These are phyloP conservation scores for Platysternon megacephalum DNA, from an alignment of 2,113 vertebrate species.

Conservation along the genomic window DNA sequence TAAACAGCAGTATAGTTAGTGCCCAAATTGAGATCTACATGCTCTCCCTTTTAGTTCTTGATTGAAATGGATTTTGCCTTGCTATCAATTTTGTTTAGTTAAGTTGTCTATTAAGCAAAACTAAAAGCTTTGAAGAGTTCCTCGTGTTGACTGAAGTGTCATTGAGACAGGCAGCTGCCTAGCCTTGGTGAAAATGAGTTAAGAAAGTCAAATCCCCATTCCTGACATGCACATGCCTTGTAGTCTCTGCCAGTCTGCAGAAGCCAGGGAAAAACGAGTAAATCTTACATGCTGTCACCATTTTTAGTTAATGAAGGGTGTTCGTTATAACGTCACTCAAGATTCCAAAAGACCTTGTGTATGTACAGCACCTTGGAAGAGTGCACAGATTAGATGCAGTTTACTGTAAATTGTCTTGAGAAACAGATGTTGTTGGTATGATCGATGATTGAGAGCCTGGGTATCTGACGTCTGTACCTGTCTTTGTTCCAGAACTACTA, in stretches of 20 bases:
- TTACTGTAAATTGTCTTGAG: neutral
- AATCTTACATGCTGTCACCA: neutral
- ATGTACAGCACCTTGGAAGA: neutral
- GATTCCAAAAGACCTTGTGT: neutral
- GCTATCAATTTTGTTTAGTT: neutral
- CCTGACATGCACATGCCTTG: neutral
- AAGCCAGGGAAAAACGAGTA: neutral
- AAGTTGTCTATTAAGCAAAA: constrained; percentile 4
- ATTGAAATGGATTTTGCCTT: neutral
- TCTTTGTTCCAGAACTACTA: neutral
- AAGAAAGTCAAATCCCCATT: constrained; percentile 20
- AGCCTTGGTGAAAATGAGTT: neutral
- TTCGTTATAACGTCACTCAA: neutral
- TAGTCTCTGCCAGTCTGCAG: neutral
- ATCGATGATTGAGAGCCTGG: neutral
- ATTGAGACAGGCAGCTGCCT: neutral
- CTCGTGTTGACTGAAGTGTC: neutral
- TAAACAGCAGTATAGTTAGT: neutral
- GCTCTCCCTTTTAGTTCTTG: constrained; percentile 2
- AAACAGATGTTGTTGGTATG: neutral
- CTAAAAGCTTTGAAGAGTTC: constrained; percentile 2
- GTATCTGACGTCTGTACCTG: neutral
- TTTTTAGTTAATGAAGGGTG: neutral
- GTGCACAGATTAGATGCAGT: neutral
- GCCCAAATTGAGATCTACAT: neutral